phyloP scores from a whole-genome alignment of 2,888 invertebrate genomes.

The Brenthis hecate region DNA sequence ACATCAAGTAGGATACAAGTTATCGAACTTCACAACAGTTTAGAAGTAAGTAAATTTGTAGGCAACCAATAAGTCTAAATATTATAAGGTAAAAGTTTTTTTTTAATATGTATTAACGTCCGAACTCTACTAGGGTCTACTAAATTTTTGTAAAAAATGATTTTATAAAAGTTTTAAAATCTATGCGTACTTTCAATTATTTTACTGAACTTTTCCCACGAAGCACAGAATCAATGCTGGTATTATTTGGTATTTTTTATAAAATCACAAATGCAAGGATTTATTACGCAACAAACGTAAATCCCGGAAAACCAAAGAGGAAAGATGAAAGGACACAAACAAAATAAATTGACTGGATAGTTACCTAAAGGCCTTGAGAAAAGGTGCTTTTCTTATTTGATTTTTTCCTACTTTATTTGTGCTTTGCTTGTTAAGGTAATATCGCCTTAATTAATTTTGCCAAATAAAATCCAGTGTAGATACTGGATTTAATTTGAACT shows the following conservation, averaged over 20 bases:
- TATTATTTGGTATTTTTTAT: conserved; percentile 8
- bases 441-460: too few relatives aligned
- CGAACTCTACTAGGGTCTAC: too few relatives aligned
- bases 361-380: conserved; percentile 8
- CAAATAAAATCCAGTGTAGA: too few relatives aligned
- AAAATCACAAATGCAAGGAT: conserved; percentile 11
- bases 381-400: conserved; percentile 2
- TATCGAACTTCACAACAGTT: too few relatives aligned
- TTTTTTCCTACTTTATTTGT: not conserved
- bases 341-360: conserved; percentile 25
- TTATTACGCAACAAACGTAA: conserved; percentile 22
- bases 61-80: too few relatives aligned
- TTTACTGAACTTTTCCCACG: not conserved
- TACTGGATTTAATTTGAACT: too few relatives aligned
- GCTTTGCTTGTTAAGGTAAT: not conserved
- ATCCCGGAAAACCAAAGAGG: conserved; percentile 15
- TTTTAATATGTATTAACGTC: too few relatives aligned
- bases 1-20: too few relatives aligned
- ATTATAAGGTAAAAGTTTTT: too few relatives aligned
- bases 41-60: too few relatives aligned
- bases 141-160: too few relatives aligned
- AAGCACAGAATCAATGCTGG: conserved; percentile 5
- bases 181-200: not conserved
- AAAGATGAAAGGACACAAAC: conserved; percentile 21
- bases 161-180: too few relatives aligned